phyloP scores from a whole-genome alignment of 2,113 vertebrate genomes.

The Alethe diademata region DNA sequence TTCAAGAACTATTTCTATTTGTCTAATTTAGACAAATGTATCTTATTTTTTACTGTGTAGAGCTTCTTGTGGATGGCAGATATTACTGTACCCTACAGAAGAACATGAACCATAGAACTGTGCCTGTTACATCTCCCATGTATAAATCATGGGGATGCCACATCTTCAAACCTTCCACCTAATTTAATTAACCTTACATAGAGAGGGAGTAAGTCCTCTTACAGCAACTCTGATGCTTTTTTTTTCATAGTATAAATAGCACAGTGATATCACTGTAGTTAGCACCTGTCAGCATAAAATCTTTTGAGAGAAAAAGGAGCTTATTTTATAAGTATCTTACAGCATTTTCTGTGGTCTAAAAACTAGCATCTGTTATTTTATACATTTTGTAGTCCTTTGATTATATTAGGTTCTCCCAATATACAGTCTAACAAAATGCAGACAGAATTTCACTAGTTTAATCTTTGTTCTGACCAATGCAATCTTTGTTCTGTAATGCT shows the following conservation, averaged over 20 bases:
- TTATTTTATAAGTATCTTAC: not conserved
- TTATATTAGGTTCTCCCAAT: not conserved
- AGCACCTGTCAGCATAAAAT: not conserved
- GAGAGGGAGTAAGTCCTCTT: not conserved
- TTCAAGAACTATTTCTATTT: not conserved
- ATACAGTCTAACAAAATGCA: not conserved
- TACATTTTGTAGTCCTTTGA: not conserved
- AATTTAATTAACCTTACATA: not conserved
- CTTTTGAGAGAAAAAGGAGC: not conserved
- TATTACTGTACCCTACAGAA: not conserved
- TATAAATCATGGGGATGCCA: not conserved
- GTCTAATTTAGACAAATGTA: not conserved
- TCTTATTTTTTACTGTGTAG: not conserved
- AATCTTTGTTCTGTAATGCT: not conserved
- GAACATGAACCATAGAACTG: not conserved
- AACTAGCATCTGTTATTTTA: not conserved
- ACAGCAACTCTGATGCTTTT: not conserved
- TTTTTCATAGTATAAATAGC: not conserved
- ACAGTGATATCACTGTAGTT: not conserved
- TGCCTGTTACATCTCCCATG: not conserved
- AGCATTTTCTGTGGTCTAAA: not conserved
- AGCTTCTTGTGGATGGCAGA: not conserved
- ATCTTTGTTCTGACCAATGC: not conserved
- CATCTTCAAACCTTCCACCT: not conserved
- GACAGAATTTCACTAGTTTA: not conserved